phyloP scores from a whole-genome alignment of 2,113 vertebrate genomes.

The Parus major region DNA sequence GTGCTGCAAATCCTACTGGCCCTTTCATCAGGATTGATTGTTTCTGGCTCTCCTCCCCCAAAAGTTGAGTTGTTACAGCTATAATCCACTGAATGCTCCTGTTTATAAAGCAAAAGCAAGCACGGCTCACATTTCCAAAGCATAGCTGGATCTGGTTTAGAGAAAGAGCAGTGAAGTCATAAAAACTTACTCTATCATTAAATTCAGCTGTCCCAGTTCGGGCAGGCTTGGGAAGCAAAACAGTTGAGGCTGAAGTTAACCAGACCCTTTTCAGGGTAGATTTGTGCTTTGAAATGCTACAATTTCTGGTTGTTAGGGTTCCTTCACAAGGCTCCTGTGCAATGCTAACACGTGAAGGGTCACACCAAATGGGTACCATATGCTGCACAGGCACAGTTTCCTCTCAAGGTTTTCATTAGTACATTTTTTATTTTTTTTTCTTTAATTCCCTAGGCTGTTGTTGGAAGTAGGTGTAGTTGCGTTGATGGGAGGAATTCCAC shows the following conservation, averaged over 20 bases:
- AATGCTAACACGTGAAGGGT: constrained; percentile 55
- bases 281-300: constrained; percentile 1
- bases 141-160: not conserved
- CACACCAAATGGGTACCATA: constrained; percentile 65
- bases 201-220: not conserved
- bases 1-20: not conserved
- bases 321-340: constrained; percentile 63
- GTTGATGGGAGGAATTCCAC: not conserved
- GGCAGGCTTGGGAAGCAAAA: not conserved
- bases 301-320: constrained; percentile 15
- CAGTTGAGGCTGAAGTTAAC: constrained; percentile 20
- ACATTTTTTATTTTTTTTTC: not conserved
- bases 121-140: constrained; percentile 4
- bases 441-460: not conserved
- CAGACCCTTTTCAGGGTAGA: not conserved
- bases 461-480: not conserved
- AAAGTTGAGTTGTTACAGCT: not conserved
- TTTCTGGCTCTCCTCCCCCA: not conserved
- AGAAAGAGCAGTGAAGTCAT: constrained; percentile 1
- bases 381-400: constrained; percentile 54
- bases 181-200: not conserved
- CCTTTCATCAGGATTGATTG: not conserved
- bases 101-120: not conserved
- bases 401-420: constrained; percentile 53
- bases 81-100: not conserved